These are phyloP conservation scores for Plusia festucae DNA, from an alignment of 2,888 invertebrate genomes.

Conservation along the genomic window DNA sequence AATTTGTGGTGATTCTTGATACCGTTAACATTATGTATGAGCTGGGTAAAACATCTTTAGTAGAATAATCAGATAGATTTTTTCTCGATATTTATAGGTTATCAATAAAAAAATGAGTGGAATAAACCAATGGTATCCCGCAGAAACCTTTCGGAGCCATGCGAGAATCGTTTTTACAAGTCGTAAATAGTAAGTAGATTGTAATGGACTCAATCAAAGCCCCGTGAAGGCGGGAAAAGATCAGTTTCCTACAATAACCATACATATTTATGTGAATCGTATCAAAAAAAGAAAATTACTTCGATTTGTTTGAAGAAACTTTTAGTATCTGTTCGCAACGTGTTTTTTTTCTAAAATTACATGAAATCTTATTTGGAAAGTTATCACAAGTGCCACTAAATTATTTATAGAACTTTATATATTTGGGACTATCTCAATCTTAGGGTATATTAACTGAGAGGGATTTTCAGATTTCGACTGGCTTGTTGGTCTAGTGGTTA, in stretches of 20 bases:
- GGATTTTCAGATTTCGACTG: no score
- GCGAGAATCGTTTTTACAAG: conserved; percentile 76
- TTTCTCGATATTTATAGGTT: no score
- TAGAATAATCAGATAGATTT: neutral
- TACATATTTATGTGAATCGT: conserved; percentile 30
- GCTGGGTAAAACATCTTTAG: no score
- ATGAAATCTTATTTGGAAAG: neutral
- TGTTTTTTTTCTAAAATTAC: conserved; percentile 13
- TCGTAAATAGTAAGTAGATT: conserved; percentile 78
- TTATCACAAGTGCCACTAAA: no score
- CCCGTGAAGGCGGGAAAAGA: conserved; percentile 27
- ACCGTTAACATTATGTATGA: no score
- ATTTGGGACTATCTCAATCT: no score
- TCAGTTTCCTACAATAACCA: conserved; percentile 17
- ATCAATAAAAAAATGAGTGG: conserved; percentile 39
- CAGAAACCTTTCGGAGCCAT: conserved; percentile 63
- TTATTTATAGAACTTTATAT: no score
- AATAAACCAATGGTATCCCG: conserved; percentile 65
- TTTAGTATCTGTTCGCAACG: conserved; percentile 9
- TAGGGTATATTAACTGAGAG: no score
- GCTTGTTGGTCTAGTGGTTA: no score
- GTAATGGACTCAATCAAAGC: conserved; percentile 72
- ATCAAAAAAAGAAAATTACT: conserved; percentile 14
- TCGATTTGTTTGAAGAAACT: conserved; percentile 23
- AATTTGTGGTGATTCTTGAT: no score